phyloP scores from a whole-genome alignment of 2,888 invertebrate species.

The Lordiphosa andalusiaca region DNA sequence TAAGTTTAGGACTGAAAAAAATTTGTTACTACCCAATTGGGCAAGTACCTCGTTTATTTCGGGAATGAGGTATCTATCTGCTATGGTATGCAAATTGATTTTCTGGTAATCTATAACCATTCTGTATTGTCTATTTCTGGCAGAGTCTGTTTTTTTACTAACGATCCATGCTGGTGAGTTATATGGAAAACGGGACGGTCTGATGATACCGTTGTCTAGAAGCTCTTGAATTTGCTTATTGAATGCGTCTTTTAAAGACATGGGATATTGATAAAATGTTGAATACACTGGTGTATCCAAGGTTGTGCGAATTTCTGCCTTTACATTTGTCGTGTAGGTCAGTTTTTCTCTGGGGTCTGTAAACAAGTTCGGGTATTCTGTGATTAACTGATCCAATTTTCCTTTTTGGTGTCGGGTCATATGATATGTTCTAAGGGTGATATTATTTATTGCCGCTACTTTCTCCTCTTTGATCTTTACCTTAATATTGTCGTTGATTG shows the following conservation, averaged over 20 bases:
- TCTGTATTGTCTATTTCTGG: neutral
- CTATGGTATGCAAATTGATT: constrained; percentile 1
- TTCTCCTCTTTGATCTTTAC: no score
- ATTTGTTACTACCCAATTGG: neutral
- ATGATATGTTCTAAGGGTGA: no score
- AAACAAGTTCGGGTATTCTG: neutral
- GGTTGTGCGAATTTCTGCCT: constrained; percentile 8
- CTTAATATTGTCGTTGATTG: no score
- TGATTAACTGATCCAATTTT: neutral
- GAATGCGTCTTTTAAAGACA: neutral
- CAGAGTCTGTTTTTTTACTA: neutral
- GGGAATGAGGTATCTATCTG: neutral
- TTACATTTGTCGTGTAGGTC: constrained; percentile 2
- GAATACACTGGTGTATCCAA: constrained; percentile 6
- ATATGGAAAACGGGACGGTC: neutral
- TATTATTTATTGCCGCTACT: neutral
- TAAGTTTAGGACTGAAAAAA: neutral
- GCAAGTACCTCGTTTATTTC: constrained; percentile 4
- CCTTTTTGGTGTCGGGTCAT: no score
- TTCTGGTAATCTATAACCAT: constrained; percentile 1
- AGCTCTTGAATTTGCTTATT: constrained; percentile 10
- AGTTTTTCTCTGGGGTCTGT: neutral
- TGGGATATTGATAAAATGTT: constrained; percentile 1
- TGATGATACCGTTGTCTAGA: constrained; percentile 7
- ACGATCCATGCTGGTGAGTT: constrained; percentile 1